Evolutionary conservation across 2,888 invertebrate species (phyloP).

Genomic region (Trichogramma dendrolimi): DNA sequence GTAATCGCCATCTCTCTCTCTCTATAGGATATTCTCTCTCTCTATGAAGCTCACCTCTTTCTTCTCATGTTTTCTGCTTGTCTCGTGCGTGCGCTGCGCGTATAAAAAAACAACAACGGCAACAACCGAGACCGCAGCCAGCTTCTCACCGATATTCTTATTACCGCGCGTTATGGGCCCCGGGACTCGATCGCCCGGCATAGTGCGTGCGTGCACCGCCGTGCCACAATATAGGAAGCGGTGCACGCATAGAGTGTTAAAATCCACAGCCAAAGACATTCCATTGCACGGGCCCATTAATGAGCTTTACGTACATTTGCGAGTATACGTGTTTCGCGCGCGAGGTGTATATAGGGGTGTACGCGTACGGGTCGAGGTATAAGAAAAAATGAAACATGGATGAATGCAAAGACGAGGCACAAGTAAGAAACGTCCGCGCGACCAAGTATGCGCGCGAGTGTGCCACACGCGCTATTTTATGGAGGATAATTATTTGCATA

Average conservation of each 20-base stretch:
- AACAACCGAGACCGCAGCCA: neutral
- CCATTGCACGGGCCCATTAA: no score
- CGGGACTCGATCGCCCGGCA: neutral
- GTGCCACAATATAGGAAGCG: no score
- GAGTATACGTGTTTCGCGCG: neutral
- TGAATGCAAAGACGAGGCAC: neutral
- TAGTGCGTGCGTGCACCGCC: no score
- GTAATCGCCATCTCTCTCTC: slow-evolving; percentile 25
- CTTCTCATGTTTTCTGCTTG: no score
- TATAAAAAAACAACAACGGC: no score
- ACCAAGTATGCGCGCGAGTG: slow-evolving; percentile 15
- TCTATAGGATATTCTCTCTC: slow-evolving; percentile 1
- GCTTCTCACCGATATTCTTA: slow-evolving; percentile 11
- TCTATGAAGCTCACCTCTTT: slow-evolving; percentile 14
- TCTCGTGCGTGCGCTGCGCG: no score
- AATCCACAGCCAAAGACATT: no score
- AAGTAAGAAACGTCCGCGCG: slow-evolving; percentile 10
- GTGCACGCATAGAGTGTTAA: no score
- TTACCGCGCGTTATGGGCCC: slow-evolving; percentile 6
- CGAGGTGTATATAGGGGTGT: neutral
- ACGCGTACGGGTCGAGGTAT: neutral
- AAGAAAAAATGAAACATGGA: neutral
- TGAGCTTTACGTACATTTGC: neutral
- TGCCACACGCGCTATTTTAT: slow-evolving; percentile 18
- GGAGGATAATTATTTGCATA: slow-evolving; percentile 6